Evolutionary conservation across 2,888 invertebrate genomes (phyloP), one percentile per base, ranked within the genome.

Genomic region (Euclidia mi): DNA sequence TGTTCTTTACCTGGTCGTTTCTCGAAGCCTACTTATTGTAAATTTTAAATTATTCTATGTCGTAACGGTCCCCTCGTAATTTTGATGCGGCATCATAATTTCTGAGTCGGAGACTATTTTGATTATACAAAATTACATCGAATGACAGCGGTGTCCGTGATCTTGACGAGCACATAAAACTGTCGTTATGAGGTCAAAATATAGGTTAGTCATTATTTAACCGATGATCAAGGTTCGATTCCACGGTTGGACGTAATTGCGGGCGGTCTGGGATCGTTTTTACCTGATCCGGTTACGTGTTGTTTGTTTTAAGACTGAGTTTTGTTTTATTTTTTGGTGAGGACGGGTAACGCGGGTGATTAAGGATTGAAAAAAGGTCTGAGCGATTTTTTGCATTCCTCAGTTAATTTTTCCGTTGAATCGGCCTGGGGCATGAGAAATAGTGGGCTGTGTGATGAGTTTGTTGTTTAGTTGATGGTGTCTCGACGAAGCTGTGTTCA

Each of bases 151-250:
- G 63, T 20, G 12, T 74, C 71, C 59, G 41, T 68, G 56, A 74
- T 73, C 64, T 58, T 49, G 71, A 68, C 69, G 65, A 49, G 66
- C 62, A 70, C 72, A 62, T 84, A 85, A 85, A 87, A 84, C 69
- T 80, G 82, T 85, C 76, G 76, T 85, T 85, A 82, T 71, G 78
- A 81, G 80, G 75, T 84, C 84, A 89, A 90, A 92, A 85, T 91
- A 92, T 89, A 89, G 90, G 91, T 87, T 90, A 81, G 76, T 73
- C 66, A 73, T 79, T 79, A 71, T 73, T 79, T 74, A 57, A 65
- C 48, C 59, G 64, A 65, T 71, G 84, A 78, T 79, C 73, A 62
- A 52, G 81, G 76, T 71, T 78, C 70, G 80, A 75, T 71, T 80
- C 81, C 79, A 66, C 73, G 74, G 66, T 62, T 67, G 78, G 68